Evolutionary conservation across 2,888 invertebrate species (phyloP).

Genomic region (Myopa testacea): DNA sequence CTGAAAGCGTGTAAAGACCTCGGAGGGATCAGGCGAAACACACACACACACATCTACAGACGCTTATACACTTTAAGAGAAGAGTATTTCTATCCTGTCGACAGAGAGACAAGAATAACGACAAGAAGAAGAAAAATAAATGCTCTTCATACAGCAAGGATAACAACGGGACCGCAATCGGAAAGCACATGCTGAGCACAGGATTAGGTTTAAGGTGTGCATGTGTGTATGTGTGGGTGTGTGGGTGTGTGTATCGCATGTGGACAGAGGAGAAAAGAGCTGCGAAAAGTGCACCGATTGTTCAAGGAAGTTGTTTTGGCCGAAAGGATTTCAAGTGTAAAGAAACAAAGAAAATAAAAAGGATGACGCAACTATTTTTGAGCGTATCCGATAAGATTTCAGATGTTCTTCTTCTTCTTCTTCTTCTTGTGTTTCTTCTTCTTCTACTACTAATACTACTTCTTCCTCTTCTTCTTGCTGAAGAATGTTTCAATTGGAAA

Average conservation of each 20-base stretch:
- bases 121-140: constrained; percentile 5
- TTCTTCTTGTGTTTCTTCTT: neutral
- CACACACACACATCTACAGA: neutral
- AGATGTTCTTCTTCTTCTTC: neutral
- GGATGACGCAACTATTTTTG: neutral
- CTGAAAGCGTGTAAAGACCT: neutral
- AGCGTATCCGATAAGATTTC: neutral
- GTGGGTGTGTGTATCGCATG: constrained; percentile 7
- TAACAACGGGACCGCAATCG: constrained; percentile 53
- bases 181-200: constrained; percentile 57
- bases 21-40: neutral
- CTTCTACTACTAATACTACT: neutral
- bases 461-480: neutral
- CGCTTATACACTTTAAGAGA: neutral
- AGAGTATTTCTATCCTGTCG: neutral
- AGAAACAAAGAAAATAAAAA: constrained; percentile 10
- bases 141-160: constrained; percentile 32
- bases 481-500: constrained; percentile 18
- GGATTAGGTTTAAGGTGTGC: constrained; percentile 52
- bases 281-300: neutral
- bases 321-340: constrained; percentile 27
- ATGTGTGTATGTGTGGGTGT: neutral
- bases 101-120: constrained; percentile 3
- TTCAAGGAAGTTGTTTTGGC: constrained; percentile 2
- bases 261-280: neutral